Evolutionary conservation across 2,888 invertebrate genomes (phyloP).

Genomic region (Microctonus brassicae): DNA sequence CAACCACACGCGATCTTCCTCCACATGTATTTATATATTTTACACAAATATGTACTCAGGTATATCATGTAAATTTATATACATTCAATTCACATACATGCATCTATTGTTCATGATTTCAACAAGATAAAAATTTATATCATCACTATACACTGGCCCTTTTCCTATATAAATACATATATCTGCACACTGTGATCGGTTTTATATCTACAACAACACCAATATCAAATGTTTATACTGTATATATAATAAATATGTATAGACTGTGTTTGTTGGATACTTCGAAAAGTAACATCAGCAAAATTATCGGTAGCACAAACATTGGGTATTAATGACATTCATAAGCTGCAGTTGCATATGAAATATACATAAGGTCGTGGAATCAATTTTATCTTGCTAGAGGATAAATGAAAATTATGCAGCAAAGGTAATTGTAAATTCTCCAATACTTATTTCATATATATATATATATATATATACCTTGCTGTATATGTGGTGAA

Average conservation of each 20-base stretch:
- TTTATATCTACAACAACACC: constrained; percentile 13
- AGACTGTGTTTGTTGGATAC: background rate
- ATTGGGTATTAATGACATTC: constrained; percentile 19
- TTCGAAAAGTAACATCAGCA: background rate
- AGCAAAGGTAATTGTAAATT: constrained; percentile 43
- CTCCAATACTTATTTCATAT: constrained; percentile 8
- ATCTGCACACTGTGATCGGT: constrained; percentile 47
- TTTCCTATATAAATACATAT: constrained; percentile 45
- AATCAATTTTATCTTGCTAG: constrained; percentile 4
- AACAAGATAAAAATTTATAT: constrained; percentile 43
- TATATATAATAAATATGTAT: background rate
- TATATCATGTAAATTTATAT: constrained; percentile 22
- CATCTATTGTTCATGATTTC: constrained; percentile 23
- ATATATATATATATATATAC: constrained; percentile 2
- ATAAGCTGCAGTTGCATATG: constrained; percentile 10
- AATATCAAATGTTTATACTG: background rate
- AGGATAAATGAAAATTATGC: background rate
- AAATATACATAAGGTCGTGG: background rate
- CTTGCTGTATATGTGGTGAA: background rate
- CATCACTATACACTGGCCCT: constrained; percentile 62
- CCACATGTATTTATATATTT: constrained; percentile 23
- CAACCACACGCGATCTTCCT: constrained; percentile 57
- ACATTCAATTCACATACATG: background rate
- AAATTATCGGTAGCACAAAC: constrained; percentile 14
- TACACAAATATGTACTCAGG: background rate